Evolutionary conservation across 2,888 invertebrate species (phyloP), one percentile per base, ranked within the genome.

Genomic region (Aphodius sticticus): DNA sequence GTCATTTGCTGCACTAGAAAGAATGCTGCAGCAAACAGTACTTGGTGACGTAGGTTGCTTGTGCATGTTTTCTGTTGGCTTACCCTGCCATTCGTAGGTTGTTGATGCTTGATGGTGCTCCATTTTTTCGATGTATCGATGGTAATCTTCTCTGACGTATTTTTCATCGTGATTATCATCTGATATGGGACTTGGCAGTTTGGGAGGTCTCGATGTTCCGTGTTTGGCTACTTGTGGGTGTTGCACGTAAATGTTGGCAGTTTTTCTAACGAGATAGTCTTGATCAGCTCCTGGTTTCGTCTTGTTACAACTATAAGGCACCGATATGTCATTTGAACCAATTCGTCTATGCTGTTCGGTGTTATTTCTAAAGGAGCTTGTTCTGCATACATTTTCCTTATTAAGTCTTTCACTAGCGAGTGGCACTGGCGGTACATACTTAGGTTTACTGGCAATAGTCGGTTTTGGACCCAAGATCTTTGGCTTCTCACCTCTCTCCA

Each of bases 11-110:
- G 89, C 87, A 82, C 88, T 89, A 6, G 89, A 88, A 16, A 90
- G 82, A 69, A 90, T 89, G 80, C 90, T 89, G 81, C 90, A 90
- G 80, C 90, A 90, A 0, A 90, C 89, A 5, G 90, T 89, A 82
- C 89, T 89, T 0, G 90, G 89, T 15, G 89, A 89, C 77, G 86
- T 88, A 6, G 90, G 89, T 2, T 83, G 85, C 1, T 82, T 84
- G 6, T 82, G 83, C 26, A 26, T 26, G n/a, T 82, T 81, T 72
- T 85, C 86, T 72, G 85, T 84, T 14, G 84, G 79, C 83, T 86
- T 87, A 76, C 84, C 86, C 78, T 86, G 85, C 70, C 84, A 79
- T 79, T 85, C 84, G 76, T 81, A 83, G 82, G 81, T 83, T 81
- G 82, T 82, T 69, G 76, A 76, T 12, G 75, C 37, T 81, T 80